Percentiles rank a stretch among this genome's conserved stretches.
Evolutionary conservation across 2,113 vertebrate genomes (phyloP).

Genomic region (Drymodes brunneopygia): DNA sequence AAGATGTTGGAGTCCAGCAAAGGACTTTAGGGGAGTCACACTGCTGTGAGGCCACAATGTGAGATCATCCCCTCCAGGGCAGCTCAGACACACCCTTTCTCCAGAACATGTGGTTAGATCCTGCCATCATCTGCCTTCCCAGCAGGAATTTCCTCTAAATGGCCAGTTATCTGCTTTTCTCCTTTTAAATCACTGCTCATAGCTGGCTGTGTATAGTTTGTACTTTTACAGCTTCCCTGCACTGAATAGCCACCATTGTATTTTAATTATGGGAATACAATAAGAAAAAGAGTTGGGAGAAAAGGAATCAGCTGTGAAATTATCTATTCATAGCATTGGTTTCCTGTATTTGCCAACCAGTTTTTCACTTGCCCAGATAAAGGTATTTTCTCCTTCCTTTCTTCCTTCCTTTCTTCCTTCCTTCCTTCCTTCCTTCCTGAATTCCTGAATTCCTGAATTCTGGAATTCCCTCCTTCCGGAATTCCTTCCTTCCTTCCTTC

Average conservation of each 20-base stretch:
- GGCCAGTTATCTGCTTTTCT: background rate
- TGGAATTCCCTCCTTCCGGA: background rate
- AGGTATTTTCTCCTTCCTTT: background rate
- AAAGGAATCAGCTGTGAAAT: background rate
- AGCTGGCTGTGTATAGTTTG: background rate
- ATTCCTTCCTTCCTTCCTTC: background rate
- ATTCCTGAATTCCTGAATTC: no score
- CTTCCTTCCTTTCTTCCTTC: background rate
- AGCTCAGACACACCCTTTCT: background rate
- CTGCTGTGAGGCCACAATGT: background rate
- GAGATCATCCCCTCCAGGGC: background rate
- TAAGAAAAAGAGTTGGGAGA: background rate
- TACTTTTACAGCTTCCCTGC: background rate
- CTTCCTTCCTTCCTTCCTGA: background rate
- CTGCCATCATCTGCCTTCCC: background rate
- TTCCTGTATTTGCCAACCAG: background rate
- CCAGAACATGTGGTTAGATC: background rate
- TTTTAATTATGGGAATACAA: background rate
- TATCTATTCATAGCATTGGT: background rate
- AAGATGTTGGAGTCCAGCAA: background rate
- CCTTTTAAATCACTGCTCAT: background rate
- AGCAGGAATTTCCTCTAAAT: background rate
- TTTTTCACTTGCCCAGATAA: background rate
- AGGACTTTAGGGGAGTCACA: background rate
- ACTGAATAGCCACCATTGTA: background rate